phyloP scores from a whole-genome alignment of 2,113 vertebrate species.

The Rhinogobius similis region DNA sequence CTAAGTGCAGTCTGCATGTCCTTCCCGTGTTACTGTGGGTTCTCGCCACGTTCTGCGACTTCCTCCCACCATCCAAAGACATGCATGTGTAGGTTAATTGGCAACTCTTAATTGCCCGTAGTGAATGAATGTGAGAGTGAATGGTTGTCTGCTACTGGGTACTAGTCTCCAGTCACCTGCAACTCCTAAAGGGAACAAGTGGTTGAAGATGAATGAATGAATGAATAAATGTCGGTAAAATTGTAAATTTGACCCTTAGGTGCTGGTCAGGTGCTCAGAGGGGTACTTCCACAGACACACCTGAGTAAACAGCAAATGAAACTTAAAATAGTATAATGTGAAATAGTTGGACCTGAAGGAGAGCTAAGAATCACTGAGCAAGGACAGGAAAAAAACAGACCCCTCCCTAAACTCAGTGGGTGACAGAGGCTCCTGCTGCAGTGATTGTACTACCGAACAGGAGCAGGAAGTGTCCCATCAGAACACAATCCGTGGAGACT shows the following conservation, averaged over 20 bases:
- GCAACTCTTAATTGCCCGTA: no score
- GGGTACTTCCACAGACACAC: conserved; percentile 66
- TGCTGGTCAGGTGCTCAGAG: conserved; percentile 39
- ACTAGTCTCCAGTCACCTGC: no score
- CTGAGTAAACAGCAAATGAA: conserved; percentile 81
- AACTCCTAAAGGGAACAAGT: no score
- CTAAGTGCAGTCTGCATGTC: no score
- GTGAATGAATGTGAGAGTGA: no score
- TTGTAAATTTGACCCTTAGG: conserved; percentile 30
- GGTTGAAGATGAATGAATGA: no score
- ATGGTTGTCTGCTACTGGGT: no score
- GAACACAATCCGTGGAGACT: conserved; percentile 72
- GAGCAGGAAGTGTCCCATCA: conserved; percentile 76
- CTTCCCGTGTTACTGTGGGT: no score
- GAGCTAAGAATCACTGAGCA: conserved; percentile 42
- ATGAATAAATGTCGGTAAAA: conserved; percentile 57
- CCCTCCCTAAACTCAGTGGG: conserved; percentile 62
- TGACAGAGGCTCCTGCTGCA: conserved; percentile 66
- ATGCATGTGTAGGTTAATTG: no score
- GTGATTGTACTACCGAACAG: conserved; percentile 68
- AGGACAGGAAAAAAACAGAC: conserved; percentile 70
- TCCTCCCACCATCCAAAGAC: no score
- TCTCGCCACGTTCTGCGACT: no score
- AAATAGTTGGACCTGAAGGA: conserved; percentile 41
- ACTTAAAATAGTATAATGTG: conserved; percentile 72